These are phyloP conservation scores for Drosophila nigromelanica DNA, from an alignment of 1,140 invertebrate genomes.

Conservation along the genomic window DNA sequence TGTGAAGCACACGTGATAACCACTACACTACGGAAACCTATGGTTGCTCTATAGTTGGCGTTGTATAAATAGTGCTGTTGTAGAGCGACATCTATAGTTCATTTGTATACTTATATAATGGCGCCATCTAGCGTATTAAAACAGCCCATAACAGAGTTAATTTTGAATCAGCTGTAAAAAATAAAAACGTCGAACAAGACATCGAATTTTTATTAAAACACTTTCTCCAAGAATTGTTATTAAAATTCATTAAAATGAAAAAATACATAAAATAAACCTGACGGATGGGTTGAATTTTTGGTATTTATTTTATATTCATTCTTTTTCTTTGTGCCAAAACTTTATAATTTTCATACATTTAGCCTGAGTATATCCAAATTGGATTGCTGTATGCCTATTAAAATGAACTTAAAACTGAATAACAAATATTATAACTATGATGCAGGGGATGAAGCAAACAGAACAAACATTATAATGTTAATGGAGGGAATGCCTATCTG, in stretches of 20 bases:
- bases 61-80: not conserved
- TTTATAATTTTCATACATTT: not conserved
- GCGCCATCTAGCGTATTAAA: conserved; percentile 3
- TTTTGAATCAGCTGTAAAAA: too few relatives aligned
- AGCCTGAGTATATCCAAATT: not conserved
- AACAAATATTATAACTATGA: conserved; percentile 52
- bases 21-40: conserved; percentile 85
- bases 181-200: too few relatives aligned
- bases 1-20: conserved; percentile 86
- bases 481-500: conserved; percentile 40
- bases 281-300: too few relatives aligned
- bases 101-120: not conserved
- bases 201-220: too few relatives aligned
- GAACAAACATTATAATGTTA: conserved; percentile 48
- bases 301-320: not conserved
- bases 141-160: too few relatives aligned
- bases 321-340: not conserved
- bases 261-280: too few relatives aligned
- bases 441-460: conserved; percentile 35
- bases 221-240: too few relatives aligned
- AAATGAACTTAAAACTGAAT: conserved; percentile 58
- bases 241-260: too few relatives aligned
- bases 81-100: conserved; percentile 12
- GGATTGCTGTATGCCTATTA: not conserved
- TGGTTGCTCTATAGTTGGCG: too few relatives aligned